Conservation (phyloP, 2,888 invertebrate species). For the Allolobophora icterica region DNA sequence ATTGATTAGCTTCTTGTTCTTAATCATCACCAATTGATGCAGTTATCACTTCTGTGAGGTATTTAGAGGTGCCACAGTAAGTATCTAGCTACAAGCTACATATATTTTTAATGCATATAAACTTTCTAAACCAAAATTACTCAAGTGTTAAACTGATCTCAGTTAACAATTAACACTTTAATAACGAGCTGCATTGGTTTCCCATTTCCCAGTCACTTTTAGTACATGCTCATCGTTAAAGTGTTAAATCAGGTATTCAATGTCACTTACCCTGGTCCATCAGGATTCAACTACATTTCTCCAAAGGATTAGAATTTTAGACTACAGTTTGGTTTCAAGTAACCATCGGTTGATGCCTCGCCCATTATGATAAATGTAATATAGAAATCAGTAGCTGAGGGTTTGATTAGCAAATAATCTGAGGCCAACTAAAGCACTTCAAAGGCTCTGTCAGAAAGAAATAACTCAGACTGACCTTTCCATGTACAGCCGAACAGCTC, state of each 20-base stretch:
- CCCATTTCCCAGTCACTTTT: no score
- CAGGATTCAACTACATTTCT: not conserved
- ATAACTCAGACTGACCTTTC: conserved; percentile 40
- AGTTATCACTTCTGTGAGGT: no score
- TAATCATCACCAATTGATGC: no score
- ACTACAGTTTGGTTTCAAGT: not conserved
- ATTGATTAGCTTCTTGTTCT: no score
- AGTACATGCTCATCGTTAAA: no score
- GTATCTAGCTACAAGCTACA: no score
- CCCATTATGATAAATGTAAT: not conserved
- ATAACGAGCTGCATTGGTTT: no score
- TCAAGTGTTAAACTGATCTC: not conserved
- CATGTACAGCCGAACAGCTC: conserved; percentile 85
- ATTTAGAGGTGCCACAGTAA: no score
- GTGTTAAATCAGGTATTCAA: not conserved
- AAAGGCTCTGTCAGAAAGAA: not conserved
- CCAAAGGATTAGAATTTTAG: not conserved
- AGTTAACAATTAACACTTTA: not conserved
- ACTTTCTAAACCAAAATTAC: not conserved
- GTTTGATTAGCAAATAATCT: not conserved
- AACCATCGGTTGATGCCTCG: not conserved
- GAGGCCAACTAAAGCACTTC: not conserved
- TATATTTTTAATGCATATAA: no score
- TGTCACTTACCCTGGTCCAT: not conserved
- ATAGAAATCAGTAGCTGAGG: not conserved